Conservation (phyloP, 2,113 vertebrate species). For the Anthoscopus minutus region DNA sequence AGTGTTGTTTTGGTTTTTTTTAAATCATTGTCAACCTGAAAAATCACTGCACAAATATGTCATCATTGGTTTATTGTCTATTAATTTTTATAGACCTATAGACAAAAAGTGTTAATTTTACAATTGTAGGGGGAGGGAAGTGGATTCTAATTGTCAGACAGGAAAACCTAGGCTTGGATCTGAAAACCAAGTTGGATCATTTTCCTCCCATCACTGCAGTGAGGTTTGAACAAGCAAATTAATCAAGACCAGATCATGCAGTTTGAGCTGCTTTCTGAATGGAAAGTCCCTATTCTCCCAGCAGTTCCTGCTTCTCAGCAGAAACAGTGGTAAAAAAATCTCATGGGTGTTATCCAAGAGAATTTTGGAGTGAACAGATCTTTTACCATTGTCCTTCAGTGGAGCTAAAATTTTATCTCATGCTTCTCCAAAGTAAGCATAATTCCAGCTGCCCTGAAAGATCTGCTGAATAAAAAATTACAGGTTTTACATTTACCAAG, state of each 20-base stretch:
- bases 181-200: not conserved
- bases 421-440: not conserved
- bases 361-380: not conserved
- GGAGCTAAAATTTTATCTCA: not conserved
- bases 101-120: not conserved
- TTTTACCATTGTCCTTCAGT: not conserved
- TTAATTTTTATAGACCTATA: not conserved
- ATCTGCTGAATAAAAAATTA: not conserved
- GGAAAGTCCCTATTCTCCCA: not conserved
- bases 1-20: not conserved
- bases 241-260: not conserved
- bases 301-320: not conserved
- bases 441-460: not conserved
- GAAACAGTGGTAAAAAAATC: not conserved
- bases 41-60: not conserved
- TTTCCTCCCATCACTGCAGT: not conserved
- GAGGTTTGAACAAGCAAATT: not conserved
- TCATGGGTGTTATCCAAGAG: not conserved
- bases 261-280: not conserved
- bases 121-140: not conserved
- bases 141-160: not conserved
- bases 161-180: not conserved
- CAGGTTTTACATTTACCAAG: not conserved
- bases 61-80: not conserved
- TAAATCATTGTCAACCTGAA: not conserved